Evolutionary conservation across 2,888 invertebrate genomes (phyloP).

Genomic region (Sisyra nigra): DNA sequence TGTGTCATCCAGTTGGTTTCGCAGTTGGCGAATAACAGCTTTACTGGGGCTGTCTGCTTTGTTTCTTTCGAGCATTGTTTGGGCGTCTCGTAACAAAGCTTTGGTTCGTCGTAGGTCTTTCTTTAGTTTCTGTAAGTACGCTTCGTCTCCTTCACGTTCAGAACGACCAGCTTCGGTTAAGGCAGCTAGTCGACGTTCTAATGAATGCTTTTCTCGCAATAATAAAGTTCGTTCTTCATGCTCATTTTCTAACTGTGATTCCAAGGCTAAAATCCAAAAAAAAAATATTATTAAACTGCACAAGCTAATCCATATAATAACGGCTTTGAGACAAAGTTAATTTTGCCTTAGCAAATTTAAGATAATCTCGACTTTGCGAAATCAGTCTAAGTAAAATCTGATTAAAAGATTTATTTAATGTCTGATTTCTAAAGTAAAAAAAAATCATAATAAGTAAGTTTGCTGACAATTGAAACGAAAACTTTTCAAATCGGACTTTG

Average conservation of each 20-base stretch:
- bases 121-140: slow-evolving; percentile 54
- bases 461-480: no score
- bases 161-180: slow-evolving; percentile 61
- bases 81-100: slow-evolving; percentile 80
- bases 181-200: slow-evolving; percentile 71
- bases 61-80: slow-evolving; percentile 76
- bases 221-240: slow-evolving; percentile 80
- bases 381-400: no score
- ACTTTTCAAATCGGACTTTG: no score
- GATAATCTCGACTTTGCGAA: background rate
- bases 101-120: slow-evolving; percentile 80
- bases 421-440: no score
- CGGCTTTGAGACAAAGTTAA: background rate
- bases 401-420: no score
- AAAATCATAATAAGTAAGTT: no score
- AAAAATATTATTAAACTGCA: background rate
- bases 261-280: slow-evolving; percentile 45
- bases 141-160: slow-evolving; percentile 57
- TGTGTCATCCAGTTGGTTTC: slow-evolving; percentile 79
- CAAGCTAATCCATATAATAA: background rate
- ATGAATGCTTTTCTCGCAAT: slow-evolving; percentile 76
- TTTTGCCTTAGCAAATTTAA: background rate
- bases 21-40: slow-evolving; percentile 54
- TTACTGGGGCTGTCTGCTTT: slow-evolving; percentile 77
- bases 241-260: slow-evolving; percentile 83